Evolutionary conservation across 2,888 invertebrate species (phyloP).

Genomic region (Scrobipalpa atriplicella): DNA sequence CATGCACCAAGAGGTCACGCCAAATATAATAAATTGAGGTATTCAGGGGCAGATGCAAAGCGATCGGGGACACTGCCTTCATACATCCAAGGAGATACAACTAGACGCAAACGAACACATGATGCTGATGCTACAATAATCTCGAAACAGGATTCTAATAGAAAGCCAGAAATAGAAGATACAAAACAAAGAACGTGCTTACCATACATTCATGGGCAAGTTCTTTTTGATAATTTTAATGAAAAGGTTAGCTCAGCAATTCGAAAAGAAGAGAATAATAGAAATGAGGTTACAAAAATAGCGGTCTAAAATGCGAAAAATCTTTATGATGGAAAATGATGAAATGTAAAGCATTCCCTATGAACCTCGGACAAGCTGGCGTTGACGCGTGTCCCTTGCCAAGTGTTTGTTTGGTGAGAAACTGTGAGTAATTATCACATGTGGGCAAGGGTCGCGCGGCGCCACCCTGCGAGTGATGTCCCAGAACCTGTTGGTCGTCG

Average conservation of each 20-base stretch:
- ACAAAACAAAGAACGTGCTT: conserved; percentile 61
- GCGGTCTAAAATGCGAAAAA: conserved; percentile 55
- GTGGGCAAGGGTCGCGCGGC: conserved; percentile 45
- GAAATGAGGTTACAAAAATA: conserved; percentile 41
- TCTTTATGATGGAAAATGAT: conserved; percentile 50
- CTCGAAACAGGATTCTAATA: conserved; percentile 55
- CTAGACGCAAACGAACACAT: conserved; percentile 66
- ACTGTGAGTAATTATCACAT: background rate
- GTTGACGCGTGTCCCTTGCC: conserved; percentile 58
- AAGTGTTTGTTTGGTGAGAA: conserved; percentile 20
- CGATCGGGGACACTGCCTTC: conserved; percentile 83
- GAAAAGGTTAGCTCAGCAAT: conserved; percentile 36
- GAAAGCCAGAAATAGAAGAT: conserved; percentile 60
- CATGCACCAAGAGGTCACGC: conserved; percentile 84
- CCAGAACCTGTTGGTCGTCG: conserved; percentile 76
- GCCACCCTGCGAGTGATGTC: conserved; percentile 65
- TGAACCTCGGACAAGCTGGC: conserved; percentile 49
- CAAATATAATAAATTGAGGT: conserved; percentile 69
- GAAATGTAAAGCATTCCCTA: conserved; percentile 67
- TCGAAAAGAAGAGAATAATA: conserved; percentile 53
- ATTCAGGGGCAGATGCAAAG: conserved; percentile 77
- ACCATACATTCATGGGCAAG: conserved; percentile 56
- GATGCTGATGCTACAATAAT: conserved; percentile 62
- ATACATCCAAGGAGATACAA: conserved; percentile 78
- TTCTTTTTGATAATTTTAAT: conserved; percentile 50